Evolutionary conservation across 1,140 invertebrate genomes (phyloP).

Genomic region (Schmidtea mediterranea): DNA sequence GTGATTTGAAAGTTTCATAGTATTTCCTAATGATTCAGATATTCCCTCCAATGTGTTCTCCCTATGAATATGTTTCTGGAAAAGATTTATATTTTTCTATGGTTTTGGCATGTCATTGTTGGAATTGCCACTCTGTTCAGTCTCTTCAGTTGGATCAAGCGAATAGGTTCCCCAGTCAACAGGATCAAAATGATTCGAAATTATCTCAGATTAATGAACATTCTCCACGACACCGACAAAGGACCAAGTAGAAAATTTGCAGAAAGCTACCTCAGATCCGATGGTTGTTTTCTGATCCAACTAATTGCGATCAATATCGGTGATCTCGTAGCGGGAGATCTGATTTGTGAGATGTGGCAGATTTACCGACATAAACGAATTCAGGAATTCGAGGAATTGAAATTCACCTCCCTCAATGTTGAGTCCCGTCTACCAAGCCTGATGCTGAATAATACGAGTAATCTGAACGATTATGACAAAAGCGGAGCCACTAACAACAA

Average conservation of each 20-base stretch:
- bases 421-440: too few species aligned
- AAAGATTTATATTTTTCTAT: constrained; percentile 32
- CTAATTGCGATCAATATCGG: constrained; percentile 10
- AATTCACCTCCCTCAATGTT: too few species aligned
- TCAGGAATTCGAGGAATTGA: not conserved
- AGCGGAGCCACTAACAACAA: too few species aligned
- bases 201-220: constrained; percentile 24
- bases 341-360: not conserved
- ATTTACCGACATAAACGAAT: not conserved
- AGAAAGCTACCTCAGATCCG: constrained; percentile 9
- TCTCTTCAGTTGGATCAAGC: constrained; percentile 20
- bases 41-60: constrained; percentile 31
- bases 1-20: too few species aligned
- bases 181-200: constrained; percentile 23
- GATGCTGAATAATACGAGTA: too few species aligned
- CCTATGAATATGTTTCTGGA: constrained; percentile 33
- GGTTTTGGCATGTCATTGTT: constrained; percentile 33
- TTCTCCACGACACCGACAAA: not conserved
- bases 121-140: constrained; percentile 25
- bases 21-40: constrained; percentile 17
- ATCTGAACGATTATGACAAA: too few species aligned
- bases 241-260: constrained; percentile 7
- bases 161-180: constrained; percentile 10
- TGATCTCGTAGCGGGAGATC: constrained; percentile 10
- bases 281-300: constrained; percentile 11